Evolutionary conservation across 2,797 vertebrate species (phyloP), one percentile per base, ranked within the genome.

Genomic region (Esox lucius): DNA sequence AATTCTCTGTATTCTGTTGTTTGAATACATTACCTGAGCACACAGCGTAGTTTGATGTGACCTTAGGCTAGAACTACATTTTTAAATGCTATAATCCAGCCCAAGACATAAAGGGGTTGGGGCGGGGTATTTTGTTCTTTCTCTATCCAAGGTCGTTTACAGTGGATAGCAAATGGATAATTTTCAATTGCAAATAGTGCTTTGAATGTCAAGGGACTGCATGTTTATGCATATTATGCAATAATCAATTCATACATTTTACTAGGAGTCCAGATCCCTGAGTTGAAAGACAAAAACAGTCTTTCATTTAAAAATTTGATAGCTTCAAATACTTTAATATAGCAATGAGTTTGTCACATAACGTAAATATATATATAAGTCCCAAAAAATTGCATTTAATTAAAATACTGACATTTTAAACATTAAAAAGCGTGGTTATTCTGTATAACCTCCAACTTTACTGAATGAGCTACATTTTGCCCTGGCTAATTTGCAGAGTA

Each of bases 21-120:
- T 26, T 68, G 39, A 75, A 74, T 69, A 70, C 69, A 67, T 77
- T 71, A 73, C 67, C 71, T 26, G 24, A 70, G 62, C 75, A 72
- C 69, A 51, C 69, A 71, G 24, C 9, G 53, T 31, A 75, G 70
- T 75, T 51, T 71, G 71, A 68, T 80, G 64, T 70, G 59, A 70
- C 75, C 71, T 80, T 66, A 42, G 74, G 73, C 72, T 70, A 68
- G 73, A 26, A 59, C 56, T 78, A 17, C 33, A 72, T 72, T 59
- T 74, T 31, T 39, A 77, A 84, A 81, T 76, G 26, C 53, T 68
- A 73, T 46, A 22, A 31, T 72, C 64, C 22, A 1, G 7, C 26
- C 48, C 68, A 72, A 77, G 49, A 82, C 68, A 31, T 49, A 5
- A 19, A 15, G 48, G 28, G 46, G 1, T 42, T 66, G 42, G 4